Base-by-base conservation (phyloP, 53 echinoderm and acorn worm species). In the Glandiceps talaboti region DNA sequence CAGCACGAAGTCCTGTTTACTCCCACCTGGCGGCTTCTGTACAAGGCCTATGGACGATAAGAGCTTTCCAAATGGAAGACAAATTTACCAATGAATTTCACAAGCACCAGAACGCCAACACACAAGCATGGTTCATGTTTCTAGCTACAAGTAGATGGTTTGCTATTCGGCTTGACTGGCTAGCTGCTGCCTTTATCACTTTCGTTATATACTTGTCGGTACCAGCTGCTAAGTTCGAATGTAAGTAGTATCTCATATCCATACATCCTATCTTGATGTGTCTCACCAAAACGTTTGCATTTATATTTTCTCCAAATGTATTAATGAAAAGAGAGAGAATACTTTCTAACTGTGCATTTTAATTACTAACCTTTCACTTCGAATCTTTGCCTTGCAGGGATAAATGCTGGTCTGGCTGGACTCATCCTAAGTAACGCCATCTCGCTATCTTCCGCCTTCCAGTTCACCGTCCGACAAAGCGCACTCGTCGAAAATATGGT, bases 1-100 rank as follows among this genome's bases (percentile, higher is more conserved):
- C 89, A 97, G 99, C 91, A 74, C 93, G 97, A 26, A 89, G 93
- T 77, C 99, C 99, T 0, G 91, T 97, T 27, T 97, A 92, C 85
- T 93, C 99, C 1, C 99, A 97, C 77, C 91, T 87, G 26, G 92
- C 99, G 20, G 77, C 87, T 14, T 89, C 93, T 14, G 84, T 97
- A 73, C 86, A 91, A 25, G 99, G 99, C 25, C 84, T 97, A 12
- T 83, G 86, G 77, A 89, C 89, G 26, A 91, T 97, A 33, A 85
- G 99, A 0, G 85, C 99, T 33, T 97, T 90, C 85, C 81, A 87
- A 79, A 97, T 89, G 78, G 85, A 97, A 30, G 33, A 31, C 20
- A 80, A 89, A 27, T 93, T 93, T 78, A 77, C 78, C 28, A 1
- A 77, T 0, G 81, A 91, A 75, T 91, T 97, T 80, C 77, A 86